Conservation (phyloP, 2,797 vertebrate species). For the Gorsachius magnificus region DNA sequence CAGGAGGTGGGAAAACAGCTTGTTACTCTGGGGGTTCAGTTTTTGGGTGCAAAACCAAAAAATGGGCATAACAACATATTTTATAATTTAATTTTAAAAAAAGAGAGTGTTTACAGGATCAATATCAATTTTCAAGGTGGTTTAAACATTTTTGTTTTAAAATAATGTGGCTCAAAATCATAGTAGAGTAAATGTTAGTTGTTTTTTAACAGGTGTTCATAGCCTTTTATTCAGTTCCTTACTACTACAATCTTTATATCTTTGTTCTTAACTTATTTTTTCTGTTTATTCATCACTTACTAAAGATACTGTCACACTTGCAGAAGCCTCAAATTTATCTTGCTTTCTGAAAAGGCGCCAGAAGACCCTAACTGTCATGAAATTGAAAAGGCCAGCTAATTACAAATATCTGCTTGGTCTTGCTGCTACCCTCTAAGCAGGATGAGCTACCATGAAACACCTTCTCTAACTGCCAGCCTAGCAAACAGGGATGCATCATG, state of each 20-base stretch:
- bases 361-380: not conserved
- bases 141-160: not conserved
- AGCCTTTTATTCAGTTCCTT: not conserved
- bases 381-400: not conserved
- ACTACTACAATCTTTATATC: not conserved
- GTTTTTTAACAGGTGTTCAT: not conserved
- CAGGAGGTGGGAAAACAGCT: not conserved
- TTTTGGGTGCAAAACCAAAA: not conserved
- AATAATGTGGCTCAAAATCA: not conserved
- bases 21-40: not conserved
- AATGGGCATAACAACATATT: not conserved
- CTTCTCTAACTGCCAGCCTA: not conserved
- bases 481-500: not conserved
- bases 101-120: not conserved
- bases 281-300: not conserved
- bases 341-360: not conserved
- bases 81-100: not conserved
- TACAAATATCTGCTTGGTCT: not conserved
- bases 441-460: not conserved
- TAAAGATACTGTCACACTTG: not conserved
- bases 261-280: not conserved
- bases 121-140: not conserved
- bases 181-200: not conserved
- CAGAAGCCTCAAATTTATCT: not conserved
- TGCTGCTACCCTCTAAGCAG: not conserved